Evolutionary conservation across 2,113 vertebrate genomes (phyloP), one percentile per base, ranked within the genome.

Genomic region (Emydura subglobosa): DNA sequence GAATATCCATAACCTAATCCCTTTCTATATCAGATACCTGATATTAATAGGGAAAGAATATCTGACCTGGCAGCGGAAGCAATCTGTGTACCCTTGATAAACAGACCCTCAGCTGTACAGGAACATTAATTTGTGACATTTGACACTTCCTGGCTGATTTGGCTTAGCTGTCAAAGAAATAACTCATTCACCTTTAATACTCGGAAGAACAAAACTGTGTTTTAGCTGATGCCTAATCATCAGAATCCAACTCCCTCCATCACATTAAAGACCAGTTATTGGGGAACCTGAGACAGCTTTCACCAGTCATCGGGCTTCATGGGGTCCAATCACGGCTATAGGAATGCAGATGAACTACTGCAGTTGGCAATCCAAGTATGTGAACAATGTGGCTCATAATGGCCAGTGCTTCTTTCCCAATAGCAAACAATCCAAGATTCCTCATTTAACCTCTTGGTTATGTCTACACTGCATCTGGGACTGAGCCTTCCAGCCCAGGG

Each of bases 261-360:
- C 76, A 83, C 94, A 86, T 94, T 95, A 91, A 85, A 39, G 14
- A 83, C 81, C 87, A 80, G 90, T 85, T 94, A 90, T 72, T 84
- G 59, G 90, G 44, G 61, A 92, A 79, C 65, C 65, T 65, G 49
- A 85, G 91, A 90, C 25, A 80, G 31, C 82, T 90, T 19, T 74
- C 85, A 72, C 55, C 54, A 82, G 65, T 42, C 42, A n/a, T 59
- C 90, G 85, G 93, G 61, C 54, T 93, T 90, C 50, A 84, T 29
- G 79, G 78, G 59, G 87, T 80, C 57, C 81, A 82, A 89, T 49
- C 53, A 82, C 83, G 93, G 82, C n/a, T 88, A 39, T 72, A 17
- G 22, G 72, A 68, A 68, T n/a, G 79, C 49, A n/a, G 19, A 22
- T 7, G 22, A 22, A 59, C 9, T 27, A 29, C 25, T 1, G 3